Evolutionary conservation across 2,888 invertebrate species (phyloP).

Genomic region (Mesorhabditis belari): DNA sequence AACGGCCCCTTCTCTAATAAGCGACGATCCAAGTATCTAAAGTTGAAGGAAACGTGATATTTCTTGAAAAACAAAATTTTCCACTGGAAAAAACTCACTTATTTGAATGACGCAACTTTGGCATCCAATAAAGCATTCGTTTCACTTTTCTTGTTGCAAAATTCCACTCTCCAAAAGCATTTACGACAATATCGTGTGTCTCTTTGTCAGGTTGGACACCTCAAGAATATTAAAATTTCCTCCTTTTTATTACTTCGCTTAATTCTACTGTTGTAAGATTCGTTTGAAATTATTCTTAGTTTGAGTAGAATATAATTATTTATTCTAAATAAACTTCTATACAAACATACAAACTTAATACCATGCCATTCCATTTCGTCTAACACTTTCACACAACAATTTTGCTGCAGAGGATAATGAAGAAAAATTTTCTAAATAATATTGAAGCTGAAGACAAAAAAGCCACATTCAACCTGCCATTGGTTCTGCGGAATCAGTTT

Average conservation of each 20-base stretch:
- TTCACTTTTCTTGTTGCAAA: constrained; percentile 56
- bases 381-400: constrained; percentile 79
- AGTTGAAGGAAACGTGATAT: neutral
- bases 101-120: constrained; percentile 82
- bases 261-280: too few relatives aligned
- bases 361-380: constrained; percentile 91
- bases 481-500: constrained; percentile 73
- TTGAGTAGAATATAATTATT: too few relatives aligned
- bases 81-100: constrained; percentile 58
- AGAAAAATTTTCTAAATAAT: constrained; percentile 76
- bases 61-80: neutral
- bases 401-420: constrained; percentile 92
- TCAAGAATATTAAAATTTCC: constrained; percentile 53
- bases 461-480: constrained; percentile 36
- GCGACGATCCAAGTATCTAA: constrained; percentile 66
- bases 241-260: too few relatives aligned
- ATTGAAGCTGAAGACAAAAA: constrained; percentile 1
- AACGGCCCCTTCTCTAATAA: constrained; percentile 35
- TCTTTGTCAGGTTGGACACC: constrained; percentile 85
- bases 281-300: too few relatives aligned
- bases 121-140: constrained; percentile 66
- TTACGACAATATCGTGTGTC: constrained; percentile 73
- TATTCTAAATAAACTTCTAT: too few relatives aligned
- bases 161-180: constrained; percentile 74
- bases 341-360: constrained; percentile 52